These are phyloP conservation scores for Myiozetetes cayanensis DNA, from an alignment of 2,113 vertebrate genomes.

Conservation along the genomic window DNA sequence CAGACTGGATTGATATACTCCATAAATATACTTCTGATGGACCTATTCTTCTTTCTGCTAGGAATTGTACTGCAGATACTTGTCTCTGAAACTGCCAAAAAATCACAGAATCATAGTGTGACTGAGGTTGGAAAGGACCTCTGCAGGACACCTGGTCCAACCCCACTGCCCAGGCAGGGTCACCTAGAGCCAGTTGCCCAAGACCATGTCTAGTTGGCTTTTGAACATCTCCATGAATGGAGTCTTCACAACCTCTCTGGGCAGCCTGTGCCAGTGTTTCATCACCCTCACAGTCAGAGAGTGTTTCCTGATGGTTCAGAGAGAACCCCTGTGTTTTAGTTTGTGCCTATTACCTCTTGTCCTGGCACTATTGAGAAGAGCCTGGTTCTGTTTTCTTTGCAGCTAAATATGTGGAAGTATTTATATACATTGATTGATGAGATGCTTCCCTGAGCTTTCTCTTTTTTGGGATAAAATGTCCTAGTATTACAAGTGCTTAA, in stretches of 20 bases:
- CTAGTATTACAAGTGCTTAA: background rate
- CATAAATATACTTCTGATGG: background rate
- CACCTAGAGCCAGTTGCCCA: background rate
- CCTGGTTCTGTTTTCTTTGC: background rate
- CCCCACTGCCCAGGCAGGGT: background rate
- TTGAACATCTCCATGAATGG: background rate
- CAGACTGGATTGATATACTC: background rate
- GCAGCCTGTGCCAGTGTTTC: background rate
- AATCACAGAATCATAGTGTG: background rate
- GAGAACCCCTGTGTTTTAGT: background rate
- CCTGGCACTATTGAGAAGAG: background rate
- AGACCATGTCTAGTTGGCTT: background rate
- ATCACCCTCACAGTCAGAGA: background rate
- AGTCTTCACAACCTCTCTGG: background rate
- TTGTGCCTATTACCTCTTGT: accelerated
- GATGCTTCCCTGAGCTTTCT: background rate
- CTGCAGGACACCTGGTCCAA: background rate
- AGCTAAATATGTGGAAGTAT: background rate
- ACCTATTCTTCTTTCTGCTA: background rate
- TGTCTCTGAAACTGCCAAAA: background rate
- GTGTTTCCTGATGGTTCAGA: background rate
- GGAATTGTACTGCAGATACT: background rate
- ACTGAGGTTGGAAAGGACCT: accelerated
- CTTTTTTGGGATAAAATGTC: background rate
- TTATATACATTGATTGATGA: background rate